phyloP scores from a whole-genome alignment of 2,797 vertebrate genomes.

The Bradypodion ventrale region DNA sequence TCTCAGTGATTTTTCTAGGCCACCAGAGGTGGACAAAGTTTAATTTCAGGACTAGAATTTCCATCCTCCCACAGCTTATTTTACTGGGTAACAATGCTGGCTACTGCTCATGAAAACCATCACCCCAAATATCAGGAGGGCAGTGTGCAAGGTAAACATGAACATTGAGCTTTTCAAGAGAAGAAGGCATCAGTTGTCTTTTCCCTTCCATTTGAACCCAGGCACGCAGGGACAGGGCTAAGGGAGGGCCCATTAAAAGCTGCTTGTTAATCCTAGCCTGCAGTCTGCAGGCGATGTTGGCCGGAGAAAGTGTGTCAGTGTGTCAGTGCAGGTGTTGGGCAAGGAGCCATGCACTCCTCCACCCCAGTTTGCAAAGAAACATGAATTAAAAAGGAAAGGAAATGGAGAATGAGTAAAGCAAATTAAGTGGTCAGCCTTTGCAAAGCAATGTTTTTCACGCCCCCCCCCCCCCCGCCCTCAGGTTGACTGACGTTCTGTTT shows the following conservation, averaged over 20 bases:
- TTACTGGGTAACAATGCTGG: too few species aligned
- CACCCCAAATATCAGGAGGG: not conserved
- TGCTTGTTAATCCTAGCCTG: rapidly evolving
- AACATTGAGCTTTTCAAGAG: not conserved
- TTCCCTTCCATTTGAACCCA: not conserved
- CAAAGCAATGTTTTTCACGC: rapidly evolving
- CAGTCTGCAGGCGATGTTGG: constrained; percentile 32
- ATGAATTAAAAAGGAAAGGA: constrained; percentile 1
- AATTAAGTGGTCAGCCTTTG: rapidly evolving
- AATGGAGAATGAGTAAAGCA: not conserved
- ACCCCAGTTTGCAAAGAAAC: not conserved
- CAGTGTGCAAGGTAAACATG: too few species aligned
- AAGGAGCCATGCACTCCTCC: constrained; percentile 33
- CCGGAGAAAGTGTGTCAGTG: constrained; percentile 58
- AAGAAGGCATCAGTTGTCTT: not conserved
- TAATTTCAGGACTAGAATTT: too few species aligned
- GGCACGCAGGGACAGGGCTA: not conserved
- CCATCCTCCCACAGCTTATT: too few species aligned
- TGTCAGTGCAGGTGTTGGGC: constrained; percentile 71
- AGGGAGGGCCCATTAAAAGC: not conserved
- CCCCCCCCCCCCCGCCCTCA: rapidly evolving
- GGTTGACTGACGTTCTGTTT: not conserved
- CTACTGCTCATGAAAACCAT: not conserved
- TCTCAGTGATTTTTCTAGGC: too few species aligned
- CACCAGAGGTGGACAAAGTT: too few species aligned